Evolutionary conservation across 2,888 invertebrate genomes (phyloP).

Genomic region (Papilio elwesi): DNA sequence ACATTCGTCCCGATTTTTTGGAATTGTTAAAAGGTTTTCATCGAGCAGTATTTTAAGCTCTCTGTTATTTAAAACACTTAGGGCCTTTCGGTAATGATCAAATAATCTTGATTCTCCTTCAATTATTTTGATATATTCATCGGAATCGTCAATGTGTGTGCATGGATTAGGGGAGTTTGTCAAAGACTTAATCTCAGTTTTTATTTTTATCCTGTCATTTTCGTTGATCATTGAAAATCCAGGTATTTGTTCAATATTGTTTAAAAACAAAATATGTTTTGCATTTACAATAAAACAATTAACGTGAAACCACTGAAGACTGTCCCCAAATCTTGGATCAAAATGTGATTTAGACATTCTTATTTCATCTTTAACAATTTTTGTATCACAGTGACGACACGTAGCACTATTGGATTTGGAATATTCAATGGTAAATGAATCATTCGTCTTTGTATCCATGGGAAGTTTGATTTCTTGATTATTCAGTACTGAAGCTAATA

Average conservation of each 20-base stretch:
- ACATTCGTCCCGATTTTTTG: conserved; percentile 20
- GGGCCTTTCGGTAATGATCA: conserved; percentile 12
- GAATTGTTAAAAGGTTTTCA: conserved; percentile 7
- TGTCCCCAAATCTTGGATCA: conserved; percentile 29
- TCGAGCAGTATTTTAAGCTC: conserved; percentile 18
- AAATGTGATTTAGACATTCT: conserved; percentile 31
- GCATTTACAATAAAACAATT: conserved; percentile 10
- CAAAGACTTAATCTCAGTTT: not conserved
- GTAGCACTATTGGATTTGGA: conserved; percentile 15
- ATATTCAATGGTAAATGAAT: conserved; percentile 26
- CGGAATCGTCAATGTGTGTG: not conserved
- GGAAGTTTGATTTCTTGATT: not conserved
- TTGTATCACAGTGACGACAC: conserved; percentile 23
- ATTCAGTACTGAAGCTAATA: not conserved
- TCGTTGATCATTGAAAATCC: conserved; percentile 15
- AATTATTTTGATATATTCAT: conserved; percentile 8
- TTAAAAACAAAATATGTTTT: conserved; percentile 12
- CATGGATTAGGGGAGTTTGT: not conserved
- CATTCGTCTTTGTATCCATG: not conserved
- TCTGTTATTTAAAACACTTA: conserved; percentile 7
- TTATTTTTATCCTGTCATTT: conserved; percentile 9
- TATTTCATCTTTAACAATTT: conserved; percentile 24
- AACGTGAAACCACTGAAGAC: conserved; percentile 23
- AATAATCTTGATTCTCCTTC: conserved; percentile 26
- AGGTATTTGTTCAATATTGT: conserved; percentile 15